phyloP scores from a whole-genome alignment of 2,113 vertebrate species.

The Marcusenius ussheri region DNA sequence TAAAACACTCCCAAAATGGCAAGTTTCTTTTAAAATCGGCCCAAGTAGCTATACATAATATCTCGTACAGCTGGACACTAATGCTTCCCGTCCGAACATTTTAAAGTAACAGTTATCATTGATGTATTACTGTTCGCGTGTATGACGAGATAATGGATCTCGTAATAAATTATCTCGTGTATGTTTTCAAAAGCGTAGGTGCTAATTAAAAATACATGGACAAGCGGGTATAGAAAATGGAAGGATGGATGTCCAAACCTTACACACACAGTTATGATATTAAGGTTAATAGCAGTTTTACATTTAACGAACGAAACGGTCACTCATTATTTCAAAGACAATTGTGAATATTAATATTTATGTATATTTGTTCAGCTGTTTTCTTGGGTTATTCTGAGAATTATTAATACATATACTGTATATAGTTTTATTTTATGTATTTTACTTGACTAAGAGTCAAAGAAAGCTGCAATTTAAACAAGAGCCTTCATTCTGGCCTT shows the following conservation, averaged over 20 bases:
- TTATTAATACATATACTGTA: background rate
- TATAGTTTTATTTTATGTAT: background rate
- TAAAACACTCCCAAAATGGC: background rate
- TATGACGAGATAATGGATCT: background rate
- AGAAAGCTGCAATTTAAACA: background rate
- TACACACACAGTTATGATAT: background rate
- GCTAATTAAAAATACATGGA: background rate
- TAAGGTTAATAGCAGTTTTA: background rate
- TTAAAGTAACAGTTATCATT: constrained; percentile 8
- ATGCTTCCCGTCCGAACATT: background rate
- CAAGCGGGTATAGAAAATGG: background rate
- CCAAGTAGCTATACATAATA: background rate
- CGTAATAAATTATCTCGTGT: background rate
- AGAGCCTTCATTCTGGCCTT: background rate
- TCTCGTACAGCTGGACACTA: background rate
- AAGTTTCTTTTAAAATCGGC: constrained; percentile 9
- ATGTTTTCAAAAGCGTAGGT: background rate
- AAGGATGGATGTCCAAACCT: background rate
- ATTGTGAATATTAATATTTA: background rate
- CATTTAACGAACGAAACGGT: background rate
- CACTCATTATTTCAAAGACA: background rate
- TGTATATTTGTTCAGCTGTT: background rate
- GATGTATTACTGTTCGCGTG: constrained; percentile 5
- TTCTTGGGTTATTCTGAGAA: background rate
- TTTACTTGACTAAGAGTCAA: background rate